Percentiles rank a stretch among this genome's conserved stretches.
These are phyloP conservation scores for Lepidurus packardi DNA, from an alignment of 1,140 invertebrate species.

Conservation along the genomic window DNA sequence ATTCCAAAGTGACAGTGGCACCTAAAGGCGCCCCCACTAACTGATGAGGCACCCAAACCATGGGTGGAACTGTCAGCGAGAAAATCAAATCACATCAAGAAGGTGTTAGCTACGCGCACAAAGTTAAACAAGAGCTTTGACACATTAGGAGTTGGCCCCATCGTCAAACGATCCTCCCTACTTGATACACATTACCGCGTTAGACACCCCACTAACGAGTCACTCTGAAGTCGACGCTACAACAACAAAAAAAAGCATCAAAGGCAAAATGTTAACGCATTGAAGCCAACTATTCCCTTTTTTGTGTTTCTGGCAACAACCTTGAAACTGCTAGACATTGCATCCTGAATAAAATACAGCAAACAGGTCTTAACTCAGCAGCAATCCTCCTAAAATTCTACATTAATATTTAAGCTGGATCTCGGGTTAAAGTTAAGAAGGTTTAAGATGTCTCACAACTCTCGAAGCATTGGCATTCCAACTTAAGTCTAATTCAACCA, in stretches of 20 bases:
- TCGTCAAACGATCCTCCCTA: not conserved
- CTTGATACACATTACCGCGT: not conserved
- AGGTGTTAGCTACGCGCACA: not conserved
- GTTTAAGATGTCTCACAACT: not conserved
- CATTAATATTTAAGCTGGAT: not conserved
- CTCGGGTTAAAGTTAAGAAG: not conserved
- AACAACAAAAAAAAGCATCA: too few relatives aligned
- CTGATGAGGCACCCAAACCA: slow-evolving; percentile 34
- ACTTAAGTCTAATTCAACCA: not conserved
- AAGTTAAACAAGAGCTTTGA: slow-evolving; percentile 12
- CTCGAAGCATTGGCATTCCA: not conserved
- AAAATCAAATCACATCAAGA: not conserved
- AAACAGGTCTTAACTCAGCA: too few relatives aligned
- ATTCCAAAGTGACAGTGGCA: slow-evolving; percentile 76
- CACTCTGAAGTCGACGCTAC: not conserved
- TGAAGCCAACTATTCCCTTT: too few relatives aligned
- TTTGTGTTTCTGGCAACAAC: too few relatives aligned
- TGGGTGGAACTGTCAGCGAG: slow-evolving; percentile 30
- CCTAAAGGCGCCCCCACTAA: slow-evolving; percentile 56
- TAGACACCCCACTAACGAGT: not conserved
- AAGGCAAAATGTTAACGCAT: too few relatives aligned
- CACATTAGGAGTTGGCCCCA: not conserved
- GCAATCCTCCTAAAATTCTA: not conserved
- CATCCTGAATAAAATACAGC: too few relatives aligned
- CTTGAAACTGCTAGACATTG: too few relatives aligned